Conservation (phyloP, 2,797 vertebrate genomes). For the Pseudomugil gertrudae region DNA sequence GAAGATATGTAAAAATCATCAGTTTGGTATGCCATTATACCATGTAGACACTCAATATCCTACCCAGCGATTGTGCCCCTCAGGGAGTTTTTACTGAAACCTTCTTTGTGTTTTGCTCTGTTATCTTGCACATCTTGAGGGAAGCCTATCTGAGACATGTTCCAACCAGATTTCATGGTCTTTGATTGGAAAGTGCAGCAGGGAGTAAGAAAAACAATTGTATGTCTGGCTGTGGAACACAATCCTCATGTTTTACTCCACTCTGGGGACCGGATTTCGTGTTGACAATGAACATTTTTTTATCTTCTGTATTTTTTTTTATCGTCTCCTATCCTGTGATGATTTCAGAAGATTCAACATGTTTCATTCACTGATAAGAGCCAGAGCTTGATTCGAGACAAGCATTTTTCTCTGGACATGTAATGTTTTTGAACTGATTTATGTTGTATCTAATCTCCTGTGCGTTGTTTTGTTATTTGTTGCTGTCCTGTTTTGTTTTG, state of each 20-base stretch:
- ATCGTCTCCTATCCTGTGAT: slow-evolving; percentile 58
- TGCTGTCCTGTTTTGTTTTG: slow-evolving; percentile 49
- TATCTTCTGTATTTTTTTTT: slow-evolving; percentile 58
- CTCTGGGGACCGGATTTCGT: slow-evolving; percentile 35
- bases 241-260: slow-evolving; percentile 37
- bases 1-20: background rate
- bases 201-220: slow-evolving; percentile 57
- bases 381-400: slow-evolving; percentile 47
- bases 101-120: slow-evolving; percentile 4
- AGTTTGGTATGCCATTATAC: background rate
- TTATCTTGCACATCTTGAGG: slow-evolving; percentile 34
- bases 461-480: slow-evolving; percentile 49
- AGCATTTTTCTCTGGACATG: slow-evolving; percentile 66
- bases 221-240: slow-evolving; percentile 41
- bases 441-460: slow-evolving; percentile 48
- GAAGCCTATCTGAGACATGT: slow-evolving; percentile 50
- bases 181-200: slow-evolving; percentile 45
- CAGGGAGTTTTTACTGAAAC: slow-evolving; percentile 14
- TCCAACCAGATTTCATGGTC: slow-evolving; percentile 51
- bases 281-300: slow-evolving; percentile 62
- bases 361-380: slow-evolving; percentile 65
- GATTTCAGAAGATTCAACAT: slow-evolving; percentile 62
- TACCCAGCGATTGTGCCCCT: slow-evolving; percentile 24
- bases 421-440: slow-evolving; percentile 56
- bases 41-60: slow-evolving; percentile 53